phyloP scores from a whole-genome alignment of 2,888 invertebrate genomes.

The Dolichopus griseipennis region DNA sequence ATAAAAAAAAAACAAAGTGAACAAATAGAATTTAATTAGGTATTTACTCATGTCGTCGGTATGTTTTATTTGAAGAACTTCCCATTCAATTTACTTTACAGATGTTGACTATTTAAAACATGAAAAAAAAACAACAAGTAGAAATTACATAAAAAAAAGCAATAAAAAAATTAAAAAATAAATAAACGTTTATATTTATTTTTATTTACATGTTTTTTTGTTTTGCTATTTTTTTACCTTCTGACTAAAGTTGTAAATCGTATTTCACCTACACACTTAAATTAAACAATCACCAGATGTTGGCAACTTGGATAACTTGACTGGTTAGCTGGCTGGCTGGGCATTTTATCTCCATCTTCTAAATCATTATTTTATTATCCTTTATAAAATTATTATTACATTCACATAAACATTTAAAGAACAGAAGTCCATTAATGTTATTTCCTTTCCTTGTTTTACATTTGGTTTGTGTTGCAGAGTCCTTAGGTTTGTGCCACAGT shows the following conservation, averaged over 20 bases:
- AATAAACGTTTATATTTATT: no score
- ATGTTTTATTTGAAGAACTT: not conserved
- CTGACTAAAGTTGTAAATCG: not conserved
- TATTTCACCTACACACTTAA: not conserved
- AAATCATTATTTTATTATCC: not conserved
- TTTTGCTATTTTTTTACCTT: not conserved
- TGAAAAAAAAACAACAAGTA: no score
- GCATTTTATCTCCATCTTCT: no score
- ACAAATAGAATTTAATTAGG: not conserved
- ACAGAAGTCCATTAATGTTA: not conserved
- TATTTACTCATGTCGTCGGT: constrained; percentile 1
- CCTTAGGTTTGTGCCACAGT: no score
- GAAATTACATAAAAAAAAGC: no score
- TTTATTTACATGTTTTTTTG: not conserved
- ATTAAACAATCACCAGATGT: not conserved
- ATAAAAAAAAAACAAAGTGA: not conserved
- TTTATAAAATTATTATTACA: not conserved
- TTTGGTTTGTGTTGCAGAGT: no score
- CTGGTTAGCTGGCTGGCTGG: no score
- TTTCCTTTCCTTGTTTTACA: no score
- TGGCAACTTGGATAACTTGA: not conserved
- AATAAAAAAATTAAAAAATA: no score
- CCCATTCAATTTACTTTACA: not conserved
- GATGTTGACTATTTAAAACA: not conserved
- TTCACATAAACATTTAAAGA: not conserved